Conservation (phyloP, 1,140 invertebrate genomes). For the Solen grandis region DNA sequence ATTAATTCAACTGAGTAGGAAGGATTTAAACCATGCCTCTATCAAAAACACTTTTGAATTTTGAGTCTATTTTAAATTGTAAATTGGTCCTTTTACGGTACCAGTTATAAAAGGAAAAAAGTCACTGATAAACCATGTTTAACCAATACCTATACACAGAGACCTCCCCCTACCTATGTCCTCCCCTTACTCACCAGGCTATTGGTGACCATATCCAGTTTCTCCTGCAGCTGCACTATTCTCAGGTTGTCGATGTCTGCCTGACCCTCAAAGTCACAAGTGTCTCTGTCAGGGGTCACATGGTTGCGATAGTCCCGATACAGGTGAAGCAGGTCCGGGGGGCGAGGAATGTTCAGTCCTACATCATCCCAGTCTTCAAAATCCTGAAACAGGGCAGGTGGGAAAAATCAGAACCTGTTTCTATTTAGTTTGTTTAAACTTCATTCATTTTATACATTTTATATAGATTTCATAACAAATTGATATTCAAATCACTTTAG, state of each 20-base stretch:
- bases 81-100: too few relatives aligned
- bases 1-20: too few relatives aligned
- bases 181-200: constrained; percentile 68
- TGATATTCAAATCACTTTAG: too few relatives aligned
- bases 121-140: too few relatives aligned
- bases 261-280: constrained; percentile 62
- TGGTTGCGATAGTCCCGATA: constrained; percentile 86
- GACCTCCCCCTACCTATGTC: too few relatives aligned
- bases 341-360: constrained; percentile 91
- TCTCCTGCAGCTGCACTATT: constrained; percentile 20
- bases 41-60: too few relatives aligned
- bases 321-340: constrained; percentile 88
- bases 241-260: constrained; percentile 62
- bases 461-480: too few relatives aligned
- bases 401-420: not conserved
- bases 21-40: too few relatives aligned
- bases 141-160: too few relatives aligned
- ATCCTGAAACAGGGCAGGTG: constrained; percentile 83
- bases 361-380: constrained; percentile 96
- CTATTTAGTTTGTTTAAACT: not conserved
- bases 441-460: too few relatives aligned
- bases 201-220: constrained; percentile 48
- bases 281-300: constrained; percentile 67
- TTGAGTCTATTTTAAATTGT: too few relatives aligned
- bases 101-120: too few relatives aligned